Conservation (phyloP, 92 coral and sea anemone species). For the Diadumene lineata region DNA sequence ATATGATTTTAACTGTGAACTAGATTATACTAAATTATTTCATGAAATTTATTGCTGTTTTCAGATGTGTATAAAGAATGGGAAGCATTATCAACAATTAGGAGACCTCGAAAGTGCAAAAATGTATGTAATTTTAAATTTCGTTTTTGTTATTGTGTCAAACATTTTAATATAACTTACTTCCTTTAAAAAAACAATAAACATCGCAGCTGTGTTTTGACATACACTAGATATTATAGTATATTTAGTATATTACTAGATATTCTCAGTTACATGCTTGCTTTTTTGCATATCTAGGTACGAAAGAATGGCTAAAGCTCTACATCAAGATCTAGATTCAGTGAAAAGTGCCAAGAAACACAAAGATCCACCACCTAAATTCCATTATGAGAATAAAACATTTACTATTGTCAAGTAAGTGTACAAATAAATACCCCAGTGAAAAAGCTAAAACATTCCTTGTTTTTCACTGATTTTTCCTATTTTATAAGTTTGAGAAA, state of each 20-base stretch:
- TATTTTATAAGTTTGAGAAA: no score
- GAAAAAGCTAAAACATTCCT: background rate
- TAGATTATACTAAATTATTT: no score
- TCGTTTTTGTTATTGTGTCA: no score
- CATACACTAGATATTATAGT: no score
- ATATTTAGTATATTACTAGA: background rate
- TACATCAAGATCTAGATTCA: slow-evolving; percentile 83
- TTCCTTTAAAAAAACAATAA: no score
- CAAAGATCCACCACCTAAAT: slow-evolving; percentile 87
- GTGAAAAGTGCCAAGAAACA: slow-evolving; percentile 90
- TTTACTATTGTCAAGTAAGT: slow-evolving; percentile 88
- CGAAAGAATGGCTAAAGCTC: slow-evolving; percentile 84
- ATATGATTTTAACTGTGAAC: no score
- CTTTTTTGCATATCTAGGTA: slow-evolving; percentile 50
- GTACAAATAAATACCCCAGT: background rate
- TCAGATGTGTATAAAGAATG: slow-evolving; percentile 93
- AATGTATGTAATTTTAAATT: slow-evolving; percentile 60
- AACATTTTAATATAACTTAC: no score
- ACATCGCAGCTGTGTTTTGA: no score
- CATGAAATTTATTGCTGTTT: background rate
- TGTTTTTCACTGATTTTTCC: background rate
- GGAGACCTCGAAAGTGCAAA: slow-evolving; percentile 89
- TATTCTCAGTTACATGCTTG: background rate
- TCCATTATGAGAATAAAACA: slow-evolving; percentile 91
- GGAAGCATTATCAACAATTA: slow-evolving; percentile 79